phyloP scores from a whole-genome alignment of 2,888 invertebrate species.

The Tiliacea citrago region DNA sequence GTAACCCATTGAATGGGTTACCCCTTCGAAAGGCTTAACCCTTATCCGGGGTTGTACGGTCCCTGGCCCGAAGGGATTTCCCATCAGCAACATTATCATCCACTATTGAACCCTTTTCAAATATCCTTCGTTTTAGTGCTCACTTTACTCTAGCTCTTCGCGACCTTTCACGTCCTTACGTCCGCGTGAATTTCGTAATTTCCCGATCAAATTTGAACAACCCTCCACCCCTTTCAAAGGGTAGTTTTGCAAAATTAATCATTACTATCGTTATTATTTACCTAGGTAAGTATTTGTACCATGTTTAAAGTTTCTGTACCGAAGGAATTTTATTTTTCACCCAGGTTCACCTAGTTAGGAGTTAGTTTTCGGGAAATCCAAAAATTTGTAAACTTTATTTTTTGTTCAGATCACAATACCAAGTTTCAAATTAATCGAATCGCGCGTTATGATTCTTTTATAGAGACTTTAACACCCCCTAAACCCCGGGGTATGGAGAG shows the following conservation, averaged over 20 bases:
- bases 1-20: too few relatives aligned
- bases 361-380: background rate
- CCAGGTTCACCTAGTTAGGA: background rate
- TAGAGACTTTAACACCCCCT: background rate
- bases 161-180: background rate
- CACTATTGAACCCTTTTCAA: background rate
- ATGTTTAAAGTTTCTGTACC: background rate
- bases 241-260: background rate
- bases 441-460: background rate
- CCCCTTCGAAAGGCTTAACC: too few relatives aligned
- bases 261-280: background rate
- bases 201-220: background rate
- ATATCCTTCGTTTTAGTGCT: background rate
- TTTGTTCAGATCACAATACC: background rate
- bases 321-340: too few relatives aligned
- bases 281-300: background rate
- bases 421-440: background rate
- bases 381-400: background rate
- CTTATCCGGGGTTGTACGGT: too few relatives aligned
- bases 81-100: background rate
- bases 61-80: too few relatives aligned
- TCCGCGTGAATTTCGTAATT: background rate
- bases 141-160: background rate
- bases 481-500: background rate
- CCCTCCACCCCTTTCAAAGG: background rate